These are phyloP conservation scores for Mastacembelus armatus DNA, from an alignment of 2,797 vertebrate genomes.

Conservation along the genomic window DNA sequence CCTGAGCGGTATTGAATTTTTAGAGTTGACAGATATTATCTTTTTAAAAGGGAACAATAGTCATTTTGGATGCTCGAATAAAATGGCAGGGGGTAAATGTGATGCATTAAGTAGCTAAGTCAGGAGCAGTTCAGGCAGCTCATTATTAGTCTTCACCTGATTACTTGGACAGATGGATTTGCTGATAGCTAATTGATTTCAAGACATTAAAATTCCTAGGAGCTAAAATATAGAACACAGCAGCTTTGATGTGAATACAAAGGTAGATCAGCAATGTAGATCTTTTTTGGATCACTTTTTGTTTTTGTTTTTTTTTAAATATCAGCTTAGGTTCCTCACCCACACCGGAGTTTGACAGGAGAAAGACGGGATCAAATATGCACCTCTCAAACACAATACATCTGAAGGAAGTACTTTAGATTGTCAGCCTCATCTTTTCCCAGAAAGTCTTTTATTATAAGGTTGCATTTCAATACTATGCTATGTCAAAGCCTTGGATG, in stretches of 20 bases:
- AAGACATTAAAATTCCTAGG: too few relatives aligned
- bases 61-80: background rate
- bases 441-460: slow-evolving; percentile 29
- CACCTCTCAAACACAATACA: slow-evolving; percentile 17
- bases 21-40: too few relatives aligned
- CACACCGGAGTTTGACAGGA: slow-evolving; percentile 15
- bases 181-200: too few relatives aligned
- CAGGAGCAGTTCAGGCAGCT: background rate
- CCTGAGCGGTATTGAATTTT: too few relatives aligned
- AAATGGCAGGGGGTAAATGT: background rate
- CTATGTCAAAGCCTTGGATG: slow-evolving; percentile 11
- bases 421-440: slow-evolving; percentile 44
- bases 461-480: slow-evolving; percentile 19
- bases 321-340: slow-evolving; percentile 44
- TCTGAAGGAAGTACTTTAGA: slow-evolving; percentile 38
- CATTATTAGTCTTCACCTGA: background rate
- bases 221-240: too few relatives aligned
- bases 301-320: background rate
- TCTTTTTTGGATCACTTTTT: background rate
- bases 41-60: background rate
- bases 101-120: background rate
- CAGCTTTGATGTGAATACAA: background rate
- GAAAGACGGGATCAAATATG: slow-evolving; percentile 38
- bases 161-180: too few relatives aligned
- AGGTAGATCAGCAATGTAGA: background rate